A percentile compares a stretch with the other conserved stretches of the same genome.
These are phyloP conservation scores for Lycia hirtaria DNA, from an alignment of 2,888 invertebrate species.

Conservation along the genomic window DNA sequence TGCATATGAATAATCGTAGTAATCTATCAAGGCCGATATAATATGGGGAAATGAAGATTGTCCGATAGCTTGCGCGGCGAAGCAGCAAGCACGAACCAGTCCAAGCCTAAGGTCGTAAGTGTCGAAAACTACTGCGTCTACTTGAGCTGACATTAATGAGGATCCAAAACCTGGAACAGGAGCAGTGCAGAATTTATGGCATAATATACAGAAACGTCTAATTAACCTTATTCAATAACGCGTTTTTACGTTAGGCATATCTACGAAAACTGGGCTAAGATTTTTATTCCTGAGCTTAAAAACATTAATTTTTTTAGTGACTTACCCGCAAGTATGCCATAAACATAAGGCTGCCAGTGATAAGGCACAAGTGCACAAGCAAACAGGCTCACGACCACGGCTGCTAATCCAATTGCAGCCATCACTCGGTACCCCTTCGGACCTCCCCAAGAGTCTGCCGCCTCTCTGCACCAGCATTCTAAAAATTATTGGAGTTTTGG, in stretches of 20 bases:
- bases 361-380: conserved; percentile 65
- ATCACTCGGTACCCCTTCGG: conserved; percentile 68
- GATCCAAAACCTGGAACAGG: conserved; percentile 74
- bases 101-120: conserved; percentile 74
- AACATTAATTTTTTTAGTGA: not conserved
- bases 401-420: conserved; percentile 65
- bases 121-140: conserved; percentile 78
- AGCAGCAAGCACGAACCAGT: conserved; percentile 69
- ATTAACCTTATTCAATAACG: not conserved
- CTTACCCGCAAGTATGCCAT: conserved; percentile 71
- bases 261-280: not conserved
- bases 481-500: conserved; percentile 35
- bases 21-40: conserved; percentile 67
- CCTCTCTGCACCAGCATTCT: conserved; percentile 83
- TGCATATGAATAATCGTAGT: conserved; percentile 68
- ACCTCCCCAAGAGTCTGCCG: conserved; percentile 80
- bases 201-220: not conserved
- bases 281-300: not conserved
- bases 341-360: conserved; percentile 64
- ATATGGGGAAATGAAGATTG: conserved; percentile 77
- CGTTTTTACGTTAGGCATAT: too few species aligned
- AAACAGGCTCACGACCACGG: conserved; percentile 63
- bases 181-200: not conserved
- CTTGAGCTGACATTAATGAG: conserved; percentile 77
- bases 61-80: conserved; percentile 77